Evolutionary conservation across 1,140 invertebrate genomes (phyloP).

Genomic region (Nasonia giraulti): DNA sequence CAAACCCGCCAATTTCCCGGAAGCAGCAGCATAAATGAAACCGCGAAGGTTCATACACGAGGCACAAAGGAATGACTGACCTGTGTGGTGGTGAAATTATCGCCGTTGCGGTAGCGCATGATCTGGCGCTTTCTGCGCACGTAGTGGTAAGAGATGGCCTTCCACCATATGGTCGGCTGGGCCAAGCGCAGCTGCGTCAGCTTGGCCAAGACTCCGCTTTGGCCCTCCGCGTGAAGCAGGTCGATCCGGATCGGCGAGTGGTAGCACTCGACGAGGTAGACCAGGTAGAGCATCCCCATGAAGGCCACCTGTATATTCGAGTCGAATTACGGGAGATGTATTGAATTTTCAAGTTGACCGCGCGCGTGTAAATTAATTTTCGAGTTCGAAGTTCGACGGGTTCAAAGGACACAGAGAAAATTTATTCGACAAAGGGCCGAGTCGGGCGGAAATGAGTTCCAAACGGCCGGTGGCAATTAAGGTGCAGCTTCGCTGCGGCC

Average conservation of each 20-base stretch:
- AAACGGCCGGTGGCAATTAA: too few species aligned
- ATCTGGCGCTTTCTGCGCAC: constrained; percentile 84
- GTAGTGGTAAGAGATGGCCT: constrained; percentile 91
- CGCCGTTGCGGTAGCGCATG: constrained; percentile 87
- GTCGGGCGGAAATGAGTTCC: too few species aligned
- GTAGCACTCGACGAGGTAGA: constrained; percentile 91
- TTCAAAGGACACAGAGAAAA: neutral
- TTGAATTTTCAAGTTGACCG: too few species aligned
- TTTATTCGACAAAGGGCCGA: neutral
- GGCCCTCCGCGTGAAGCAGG: constrained; percentile 79
- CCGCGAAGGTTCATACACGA: neutral
- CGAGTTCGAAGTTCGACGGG: neutral
- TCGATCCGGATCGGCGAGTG: constrained; percentile 83
- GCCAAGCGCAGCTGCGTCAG: constrained; percentile 82
- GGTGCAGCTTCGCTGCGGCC: too few species aligned
- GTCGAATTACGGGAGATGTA: too few species aligned
- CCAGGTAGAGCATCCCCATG: constrained; percentile 86
- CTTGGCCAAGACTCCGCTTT: constrained; percentile 80
- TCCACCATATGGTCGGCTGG: constrained; percentile 91
- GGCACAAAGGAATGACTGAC: constrained; percentile 67
- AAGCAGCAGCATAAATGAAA: too few species aligned
- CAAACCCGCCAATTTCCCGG: too few species aligned
- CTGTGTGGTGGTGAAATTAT: constrained; percentile 88
- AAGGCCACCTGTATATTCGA: constrained; percentile 77
- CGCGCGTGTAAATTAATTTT: neutral